phyloP scores from a whole-genome alignment of 1,140 invertebrate species.

The Diabrotica virgifera region DNA sequence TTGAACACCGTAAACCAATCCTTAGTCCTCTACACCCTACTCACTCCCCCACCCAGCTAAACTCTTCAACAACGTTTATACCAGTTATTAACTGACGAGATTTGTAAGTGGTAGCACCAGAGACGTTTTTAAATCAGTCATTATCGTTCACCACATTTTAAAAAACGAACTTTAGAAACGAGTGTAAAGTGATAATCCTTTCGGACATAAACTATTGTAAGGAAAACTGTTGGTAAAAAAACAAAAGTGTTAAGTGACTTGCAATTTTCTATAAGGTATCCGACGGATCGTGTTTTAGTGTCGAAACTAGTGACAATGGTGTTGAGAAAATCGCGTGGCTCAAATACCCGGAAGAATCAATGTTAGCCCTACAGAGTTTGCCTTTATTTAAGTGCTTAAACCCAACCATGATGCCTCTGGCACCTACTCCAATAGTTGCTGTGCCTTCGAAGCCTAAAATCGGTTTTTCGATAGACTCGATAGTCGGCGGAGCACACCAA shows the following conservation, averaged over 20 bases:
- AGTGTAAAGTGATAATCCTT: no score
- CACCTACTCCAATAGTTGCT: constrained; percentile 80
- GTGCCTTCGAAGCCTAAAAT: constrained; percentile 87
- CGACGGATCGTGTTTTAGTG: constrained; percentile 8
- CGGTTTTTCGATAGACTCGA: constrained; percentile 92
- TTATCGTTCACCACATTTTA: not conserved
- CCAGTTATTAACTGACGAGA: constrained; percentile 44
- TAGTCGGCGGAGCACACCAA: constrained; percentile 69
- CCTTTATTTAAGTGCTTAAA: constrained; percentile 14
- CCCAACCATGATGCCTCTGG: constrained; percentile 80
- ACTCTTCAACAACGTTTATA: constrained; percentile 26
- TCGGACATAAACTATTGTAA: no score
- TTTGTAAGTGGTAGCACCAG: constrained; percentile 43
- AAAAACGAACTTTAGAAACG: no score
- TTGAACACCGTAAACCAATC: constrained; percentile 22
- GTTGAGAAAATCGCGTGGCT: not conserved
- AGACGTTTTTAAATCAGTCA: constrained; percentile 15
- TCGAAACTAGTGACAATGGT: not conserved
- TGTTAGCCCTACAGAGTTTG: constrained; percentile 19
- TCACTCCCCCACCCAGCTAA: constrained; percentile 19
- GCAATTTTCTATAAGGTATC: not conserved
- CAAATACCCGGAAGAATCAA: not conserved
- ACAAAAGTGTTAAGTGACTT: no score
- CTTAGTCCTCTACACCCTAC: constrained; percentile 15
- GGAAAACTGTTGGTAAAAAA: no score